Evolutionary conservation across 2,797 vertebrate species (phyloP).

Genomic region (Anguilla megastoma): DNA sequence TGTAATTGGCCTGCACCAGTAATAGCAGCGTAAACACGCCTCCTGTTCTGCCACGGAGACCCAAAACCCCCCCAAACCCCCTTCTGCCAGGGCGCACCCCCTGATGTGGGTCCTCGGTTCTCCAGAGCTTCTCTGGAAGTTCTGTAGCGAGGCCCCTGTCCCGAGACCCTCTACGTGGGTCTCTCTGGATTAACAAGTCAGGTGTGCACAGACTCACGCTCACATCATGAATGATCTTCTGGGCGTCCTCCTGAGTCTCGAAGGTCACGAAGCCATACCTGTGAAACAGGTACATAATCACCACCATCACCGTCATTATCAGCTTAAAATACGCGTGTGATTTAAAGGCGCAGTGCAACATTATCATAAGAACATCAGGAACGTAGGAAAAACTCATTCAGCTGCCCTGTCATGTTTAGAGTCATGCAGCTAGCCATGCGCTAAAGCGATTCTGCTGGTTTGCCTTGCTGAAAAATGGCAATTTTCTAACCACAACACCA

Average conservation of each 20-base stretch:
- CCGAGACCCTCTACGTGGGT: background rate
- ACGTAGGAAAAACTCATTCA: background rate
- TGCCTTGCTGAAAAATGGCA: background rate
- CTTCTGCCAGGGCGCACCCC: background rate
- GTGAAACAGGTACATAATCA: constrained; percentile 40
- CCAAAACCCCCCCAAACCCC: background rate
- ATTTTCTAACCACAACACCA: background rate
- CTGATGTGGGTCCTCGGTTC: background rate
- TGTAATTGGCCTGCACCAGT: background rate
- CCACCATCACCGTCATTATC: background rate
- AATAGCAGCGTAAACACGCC: background rate
- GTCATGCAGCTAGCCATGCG: background rate
- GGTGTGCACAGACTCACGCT: constrained; percentile 40
- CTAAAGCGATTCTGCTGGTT: background rate
- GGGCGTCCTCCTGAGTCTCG: constrained; percentile 81
- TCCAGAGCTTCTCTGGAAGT: background rate
- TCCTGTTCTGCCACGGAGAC: background rate
- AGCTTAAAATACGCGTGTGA: background rate
- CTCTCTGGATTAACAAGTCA: constrained; percentile 10
- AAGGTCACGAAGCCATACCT: constrained; percentile 90
- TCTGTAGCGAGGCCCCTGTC: background rate
- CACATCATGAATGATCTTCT: constrained; percentile 78
- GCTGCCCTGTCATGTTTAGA: too few relatives aligned
- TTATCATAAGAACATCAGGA: too few relatives aligned
- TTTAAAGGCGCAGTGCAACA: background rate